Conservation (phyloP, 2,113 vertebrate species). For the Pangasianodon gigas region DNA sequence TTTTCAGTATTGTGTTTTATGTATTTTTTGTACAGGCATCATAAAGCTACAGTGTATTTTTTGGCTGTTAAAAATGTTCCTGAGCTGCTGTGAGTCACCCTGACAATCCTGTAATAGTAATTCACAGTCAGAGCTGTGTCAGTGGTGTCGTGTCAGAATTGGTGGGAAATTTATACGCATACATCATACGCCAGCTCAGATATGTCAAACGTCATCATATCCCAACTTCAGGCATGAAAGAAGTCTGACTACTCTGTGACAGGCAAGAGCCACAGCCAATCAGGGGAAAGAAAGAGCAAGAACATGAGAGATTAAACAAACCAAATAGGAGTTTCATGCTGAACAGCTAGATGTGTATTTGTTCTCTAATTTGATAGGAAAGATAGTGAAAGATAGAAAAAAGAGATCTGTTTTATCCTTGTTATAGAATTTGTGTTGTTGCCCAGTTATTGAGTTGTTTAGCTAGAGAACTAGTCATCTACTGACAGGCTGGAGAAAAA, state of each 20-base stretch:
- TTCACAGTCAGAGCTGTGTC: not conserved
- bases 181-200: not conserved
- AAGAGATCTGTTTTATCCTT: not conserved
- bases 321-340: not conserved
- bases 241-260: not conserved
- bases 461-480: not conserved
- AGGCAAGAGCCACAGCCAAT: not conserved
- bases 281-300: not conserved
- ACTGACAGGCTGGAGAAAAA: not conserved
- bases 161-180: not conserved
- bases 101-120: conserved; percentile 15
- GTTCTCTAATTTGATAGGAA: not conserved
- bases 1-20: not conserved
- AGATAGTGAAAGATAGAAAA: not conserved
- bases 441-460: not conserved
- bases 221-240: not conserved
- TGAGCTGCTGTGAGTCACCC: not conserved
- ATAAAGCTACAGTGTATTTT: not conserved
- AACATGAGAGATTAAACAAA: not conserved
- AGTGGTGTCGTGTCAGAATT: not conserved
- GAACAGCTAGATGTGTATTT: not conserved
- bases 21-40: not conserved
- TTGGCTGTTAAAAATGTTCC: not conserved
- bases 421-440: not conserved
- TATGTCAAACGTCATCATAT: not conserved